These are phyloP conservation scores for Crossoptilon crossoptilon DNA, from an alignment of 2,797 vertebrate genomes.

Conservation along the genomic window DNA sequence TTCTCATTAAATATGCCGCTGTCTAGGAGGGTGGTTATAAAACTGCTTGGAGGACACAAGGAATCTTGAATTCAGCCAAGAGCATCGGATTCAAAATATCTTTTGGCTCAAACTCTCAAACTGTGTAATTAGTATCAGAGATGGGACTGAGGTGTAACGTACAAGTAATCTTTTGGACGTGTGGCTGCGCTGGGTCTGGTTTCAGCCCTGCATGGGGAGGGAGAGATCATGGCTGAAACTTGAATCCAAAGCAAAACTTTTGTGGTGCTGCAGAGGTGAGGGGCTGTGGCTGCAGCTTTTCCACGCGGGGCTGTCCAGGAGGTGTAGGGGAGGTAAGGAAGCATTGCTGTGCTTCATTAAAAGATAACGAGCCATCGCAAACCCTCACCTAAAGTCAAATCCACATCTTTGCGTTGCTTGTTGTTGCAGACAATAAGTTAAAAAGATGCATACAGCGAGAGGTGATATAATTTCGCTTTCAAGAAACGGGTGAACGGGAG, in stretches of 20 bases:
- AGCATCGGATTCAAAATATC: conserved; percentile 8
- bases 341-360: conserved; percentile 32
- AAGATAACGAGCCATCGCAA: conserved; percentile 52
- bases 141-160: conserved; percentile 7
- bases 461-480: conserved; percentile 35
- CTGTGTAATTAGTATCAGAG: conserved; percentile 30
- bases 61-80: conserved; percentile 13
- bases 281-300: conserved; percentile 22
- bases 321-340: conserved; percentile 22
- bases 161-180: background rate
- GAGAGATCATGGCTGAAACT: conserved; percentile 11
- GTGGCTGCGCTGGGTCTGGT: rapidly evolving
- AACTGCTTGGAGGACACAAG: background rate
- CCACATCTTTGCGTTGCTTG: background rate
- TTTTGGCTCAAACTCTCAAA: background rate
- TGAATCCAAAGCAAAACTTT: conserved; percentile 18
- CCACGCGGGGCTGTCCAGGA: background rate
- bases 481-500: conserved; percentile 37
- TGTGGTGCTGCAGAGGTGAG: background rate
- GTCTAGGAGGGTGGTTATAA: background rate
- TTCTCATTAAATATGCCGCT: conserved; percentile 58
- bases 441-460: background rate
- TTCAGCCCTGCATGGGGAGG: background rate
- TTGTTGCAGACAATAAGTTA: background rate
- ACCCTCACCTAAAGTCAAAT: conserved; percentile 29